Percentiles rank a stretch among this genome's conserved stretches.
phyloP scores from a whole-genome alignment of 2,888 invertebrate genomes.

The Sipha maydis region DNA sequence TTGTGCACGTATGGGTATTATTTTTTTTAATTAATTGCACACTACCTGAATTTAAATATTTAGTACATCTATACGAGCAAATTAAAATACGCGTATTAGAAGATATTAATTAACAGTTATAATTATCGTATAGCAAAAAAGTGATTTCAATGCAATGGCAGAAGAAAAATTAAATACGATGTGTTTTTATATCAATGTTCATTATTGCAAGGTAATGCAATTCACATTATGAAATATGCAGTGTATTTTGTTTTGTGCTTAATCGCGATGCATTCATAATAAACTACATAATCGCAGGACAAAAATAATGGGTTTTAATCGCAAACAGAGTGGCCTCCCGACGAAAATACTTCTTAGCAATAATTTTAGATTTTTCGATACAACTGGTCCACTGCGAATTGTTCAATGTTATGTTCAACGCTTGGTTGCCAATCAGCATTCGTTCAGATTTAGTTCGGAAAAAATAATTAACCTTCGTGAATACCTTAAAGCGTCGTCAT shows the following conservation, averaged over 20 bases:
- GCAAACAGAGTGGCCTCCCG: not conserved
- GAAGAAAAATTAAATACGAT: not conserved
- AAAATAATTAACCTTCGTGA: slow-evolving; percentile 46
- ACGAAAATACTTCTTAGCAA: slow-evolving; percentile 12
- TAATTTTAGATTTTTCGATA: not conserved
- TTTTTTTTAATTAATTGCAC: not conserved
- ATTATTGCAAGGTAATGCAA: not conserved
- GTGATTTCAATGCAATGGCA: not conserved
- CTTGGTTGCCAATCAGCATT: slow-evolving; percentile 1
- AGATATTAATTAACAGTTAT: not conserved
- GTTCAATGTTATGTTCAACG: not conserved
- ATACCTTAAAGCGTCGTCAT: not conserved
- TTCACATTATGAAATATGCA: not conserved
- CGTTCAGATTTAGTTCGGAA: slow-evolving; percentile 33
- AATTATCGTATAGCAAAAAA: not conserved
- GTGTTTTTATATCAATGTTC: not conserved
- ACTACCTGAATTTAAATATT: not conserved
- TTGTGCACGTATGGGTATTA: not conserved
- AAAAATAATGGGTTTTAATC: not conserved
- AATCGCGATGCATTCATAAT: not conserved
- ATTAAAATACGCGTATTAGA: not conserved
- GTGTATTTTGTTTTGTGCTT: not conserved
- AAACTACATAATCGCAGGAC: not conserved
- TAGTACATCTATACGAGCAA: not conserved
- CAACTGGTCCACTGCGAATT: not conserved